Conservation (phyloP, 2,888 invertebrate species). For the Rhabditoides inermis region DNA sequence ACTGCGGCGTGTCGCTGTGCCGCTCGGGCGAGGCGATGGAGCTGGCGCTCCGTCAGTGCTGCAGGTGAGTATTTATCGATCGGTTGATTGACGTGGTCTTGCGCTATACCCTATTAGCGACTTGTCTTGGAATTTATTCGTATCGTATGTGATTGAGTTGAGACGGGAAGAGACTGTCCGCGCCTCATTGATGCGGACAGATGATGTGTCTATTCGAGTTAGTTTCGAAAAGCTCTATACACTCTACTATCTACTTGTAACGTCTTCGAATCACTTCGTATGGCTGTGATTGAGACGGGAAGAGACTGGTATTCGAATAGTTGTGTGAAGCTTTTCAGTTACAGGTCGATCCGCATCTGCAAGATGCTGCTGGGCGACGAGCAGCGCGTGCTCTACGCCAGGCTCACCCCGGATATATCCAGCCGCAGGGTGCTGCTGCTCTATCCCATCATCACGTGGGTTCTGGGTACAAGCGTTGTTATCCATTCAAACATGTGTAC, state of each 20-base stretch:
- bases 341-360: conserved; percentile 85
- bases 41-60: conserved; percentile 74
- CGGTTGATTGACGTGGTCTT: not conserved
- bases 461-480: not conserved
- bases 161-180: no score
- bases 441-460: conserved; percentile 81
- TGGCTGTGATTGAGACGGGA: no score
- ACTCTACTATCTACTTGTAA: no score
- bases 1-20: conserved; percentile 96
- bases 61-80: conserved; percentile 62
- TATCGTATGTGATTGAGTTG: no score
- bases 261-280: no score
- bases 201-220: no score
- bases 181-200: no score
- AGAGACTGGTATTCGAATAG: no score
- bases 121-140: no score
- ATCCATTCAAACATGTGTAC: not conserved
- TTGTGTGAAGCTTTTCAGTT: no score
- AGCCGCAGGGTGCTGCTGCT: conserved; percentile 79
- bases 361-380: conserved; percentile 87
- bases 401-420: conserved; percentile 90
- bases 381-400: conserved; percentile 86
- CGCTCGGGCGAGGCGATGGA: conserved; percentile 83
- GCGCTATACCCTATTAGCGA: no score
- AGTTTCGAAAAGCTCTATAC: no score